Base-by-base conservation (phyloP, 37 sponge, comb jelly and placozoan species). In the Agelas oroides region DNA sequence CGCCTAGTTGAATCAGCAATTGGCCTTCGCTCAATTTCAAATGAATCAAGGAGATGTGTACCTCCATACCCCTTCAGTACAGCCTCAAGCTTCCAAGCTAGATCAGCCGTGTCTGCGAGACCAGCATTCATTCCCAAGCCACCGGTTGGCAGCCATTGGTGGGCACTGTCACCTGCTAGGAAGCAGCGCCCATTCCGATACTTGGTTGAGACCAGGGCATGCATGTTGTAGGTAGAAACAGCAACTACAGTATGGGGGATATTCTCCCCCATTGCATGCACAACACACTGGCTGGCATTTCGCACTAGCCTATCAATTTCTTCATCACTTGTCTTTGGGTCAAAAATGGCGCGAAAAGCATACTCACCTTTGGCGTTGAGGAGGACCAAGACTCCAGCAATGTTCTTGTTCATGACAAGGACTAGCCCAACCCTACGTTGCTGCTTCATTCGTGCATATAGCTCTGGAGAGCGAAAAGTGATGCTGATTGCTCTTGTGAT, bases 111-210 rank as follows among this genome's bases (percentile, higher is more conserved):
- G 78, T 94, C 95, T 20, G 65, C 65, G 38, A 90, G 53, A 32
- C 95, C 95, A 0, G 95, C 90, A 59, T 94, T 94, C 86, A 94
- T 25, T 18, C 95, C 95, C 30, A 90, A 65, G 13, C 95, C 95
- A 27, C 91, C 95, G 70, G 83, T 89, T 31, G 95, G 95, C 21
- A 91, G 30, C 95, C 95, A 94, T 62, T 85, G 86, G 66, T 94
- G 91, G 28, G 89, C 91, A 35, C 91, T 84, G 78, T 94, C 95
- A 23, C 95, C 95, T 61, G 85, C 87, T 5, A 94, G 71, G 52
- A 94, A 73, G 53, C 85, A 78, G 19, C 81, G 80, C 17, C 91
- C 95, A 19, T 81, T 86, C 27, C 86, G 78, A 60, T 82, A 91
- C 71, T 90, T 84, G 0, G 89, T 87, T 5, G 89, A 56, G 8